phyloP scores from a whole-genome alignment of 2,113 vertebrate genomes.

The Hylia prasina region DNA sequence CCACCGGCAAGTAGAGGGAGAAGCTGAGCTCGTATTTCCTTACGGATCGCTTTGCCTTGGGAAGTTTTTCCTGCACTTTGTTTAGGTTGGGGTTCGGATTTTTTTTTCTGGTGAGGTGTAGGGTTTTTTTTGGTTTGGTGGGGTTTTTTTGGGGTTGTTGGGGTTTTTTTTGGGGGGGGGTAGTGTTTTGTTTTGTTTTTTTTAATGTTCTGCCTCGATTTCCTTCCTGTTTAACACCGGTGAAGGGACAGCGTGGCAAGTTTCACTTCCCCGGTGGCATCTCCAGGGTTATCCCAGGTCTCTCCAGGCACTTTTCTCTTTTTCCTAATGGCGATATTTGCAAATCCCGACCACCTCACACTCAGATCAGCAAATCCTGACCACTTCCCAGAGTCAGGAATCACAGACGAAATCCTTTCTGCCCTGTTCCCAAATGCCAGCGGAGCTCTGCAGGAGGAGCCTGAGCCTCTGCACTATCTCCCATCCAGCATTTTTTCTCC shows the following conservation, averaged over 20 bases:
- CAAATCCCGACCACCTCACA: not conserved
- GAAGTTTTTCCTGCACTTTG: not conserved
- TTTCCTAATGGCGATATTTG: not conserved
- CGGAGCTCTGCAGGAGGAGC: not conserved
- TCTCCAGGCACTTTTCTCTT: not conserved
- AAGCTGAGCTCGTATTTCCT: not conserved
- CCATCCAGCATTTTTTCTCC: not conserved
- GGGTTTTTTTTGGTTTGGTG: too few relatives aligned
- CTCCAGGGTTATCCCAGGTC: not conserved
- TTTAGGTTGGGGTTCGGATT: not conserved
- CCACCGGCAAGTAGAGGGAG: not conserved
- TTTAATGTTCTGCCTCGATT: not conserved
- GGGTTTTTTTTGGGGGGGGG: too few relatives aligned
- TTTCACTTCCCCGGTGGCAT: not conserved
- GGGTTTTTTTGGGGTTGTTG: too few relatives aligned
- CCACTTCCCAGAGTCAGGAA: not conserved
- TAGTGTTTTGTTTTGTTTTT: too few relatives aligned
- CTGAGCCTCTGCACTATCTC: not conserved
- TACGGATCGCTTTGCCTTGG: not conserved
- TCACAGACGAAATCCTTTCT: rapidly evolving
- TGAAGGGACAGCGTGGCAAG: not conserved
- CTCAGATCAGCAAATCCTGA: not conserved
- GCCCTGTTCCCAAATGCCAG: not conserved
- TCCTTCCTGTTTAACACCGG: not conserved
- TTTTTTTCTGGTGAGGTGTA: too few relatives aligned